Conservation (phyloP, 2,888 invertebrate genomes). For the Pachliopta kotzebuea region DNA sequence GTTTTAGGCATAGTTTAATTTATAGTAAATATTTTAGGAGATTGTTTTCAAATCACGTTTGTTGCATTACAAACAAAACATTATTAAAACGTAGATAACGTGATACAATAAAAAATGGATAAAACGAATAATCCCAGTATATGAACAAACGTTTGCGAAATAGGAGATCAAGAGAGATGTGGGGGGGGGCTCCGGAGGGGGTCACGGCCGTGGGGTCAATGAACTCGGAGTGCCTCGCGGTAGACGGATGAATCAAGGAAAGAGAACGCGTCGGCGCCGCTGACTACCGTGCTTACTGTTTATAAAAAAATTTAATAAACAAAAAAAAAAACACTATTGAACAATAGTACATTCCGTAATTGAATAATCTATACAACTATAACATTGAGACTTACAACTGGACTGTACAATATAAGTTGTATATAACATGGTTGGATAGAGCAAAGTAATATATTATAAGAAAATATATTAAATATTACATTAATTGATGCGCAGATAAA, state of each 20-base stretch:
- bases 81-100: not conserved
- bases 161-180: slow-evolving; percentile 33
- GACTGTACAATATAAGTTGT: too few relatives aligned
- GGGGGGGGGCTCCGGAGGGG: slow-evolving; percentile 44
- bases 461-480: too few relatives aligned
- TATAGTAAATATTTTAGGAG: not conserved
- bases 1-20: not conserved
- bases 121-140: slow-evolving; percentile 39
- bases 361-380: too few relatives aligned
- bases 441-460: too few relatives aligned
- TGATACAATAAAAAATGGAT: slow-evolving; percentile 34
- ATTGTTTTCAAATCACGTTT: not conserved
- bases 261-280: slow-evolving; percentile 41
- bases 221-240: slow-evolving; percentile 52
- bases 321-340: not conserved
- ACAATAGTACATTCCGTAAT: too few relatives aligned
- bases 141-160: slow-evolving; percentile 38
- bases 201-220: slow-evolving; percentile 74
- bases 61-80: not conserved
- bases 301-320: not conserved
- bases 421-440: too few relatives aligned
- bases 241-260: slow-evolving; percentile 43
- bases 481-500: too few relatives aligned
- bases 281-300: slow-evolving; percentile 1
- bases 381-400: too few relatives aligned